phyloP scores from a whole-genome alignment of 2,113 vertebrate species.

The Aythya baeri region DNA sequence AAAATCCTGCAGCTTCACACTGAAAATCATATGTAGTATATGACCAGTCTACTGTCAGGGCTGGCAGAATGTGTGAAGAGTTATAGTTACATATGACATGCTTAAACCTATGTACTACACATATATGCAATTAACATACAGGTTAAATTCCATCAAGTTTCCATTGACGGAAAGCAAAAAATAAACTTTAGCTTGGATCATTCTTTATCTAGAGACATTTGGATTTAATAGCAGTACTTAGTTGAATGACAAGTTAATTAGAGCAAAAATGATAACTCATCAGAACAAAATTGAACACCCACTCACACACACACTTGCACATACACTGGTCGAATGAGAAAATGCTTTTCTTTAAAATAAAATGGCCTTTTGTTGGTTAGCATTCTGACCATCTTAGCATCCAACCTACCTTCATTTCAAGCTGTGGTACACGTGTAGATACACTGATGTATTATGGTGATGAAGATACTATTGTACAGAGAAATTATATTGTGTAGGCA shows the following conservation, averaged over 20 bases:
- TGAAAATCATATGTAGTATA: neutral
- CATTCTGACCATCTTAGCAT: neutral
- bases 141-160: neutral
- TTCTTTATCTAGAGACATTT: neutral
- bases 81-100: rapidly evolving
- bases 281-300: neutral
- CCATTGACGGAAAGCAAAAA: neutral
- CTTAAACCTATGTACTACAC: neutral
- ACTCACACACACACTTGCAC: neutral
- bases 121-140: neutral
- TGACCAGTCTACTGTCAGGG: neutral
- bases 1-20: neutral
- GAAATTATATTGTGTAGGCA: neutral
- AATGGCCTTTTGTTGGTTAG: neutral
- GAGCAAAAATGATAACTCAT: neutral
- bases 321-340: neutral
- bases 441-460: neutral
- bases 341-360: neutral
- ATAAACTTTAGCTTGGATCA: neutral
- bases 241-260: neutral
- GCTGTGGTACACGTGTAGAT: neutral
- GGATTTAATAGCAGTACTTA: neutral
- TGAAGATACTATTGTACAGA: neutral
- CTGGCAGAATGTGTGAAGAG: neutral
- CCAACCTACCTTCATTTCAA: neutral